phyloP scores from a whole-genome alignment of 2,797 vertebrate genomes.

The Ficedula albicollis region DNA sequence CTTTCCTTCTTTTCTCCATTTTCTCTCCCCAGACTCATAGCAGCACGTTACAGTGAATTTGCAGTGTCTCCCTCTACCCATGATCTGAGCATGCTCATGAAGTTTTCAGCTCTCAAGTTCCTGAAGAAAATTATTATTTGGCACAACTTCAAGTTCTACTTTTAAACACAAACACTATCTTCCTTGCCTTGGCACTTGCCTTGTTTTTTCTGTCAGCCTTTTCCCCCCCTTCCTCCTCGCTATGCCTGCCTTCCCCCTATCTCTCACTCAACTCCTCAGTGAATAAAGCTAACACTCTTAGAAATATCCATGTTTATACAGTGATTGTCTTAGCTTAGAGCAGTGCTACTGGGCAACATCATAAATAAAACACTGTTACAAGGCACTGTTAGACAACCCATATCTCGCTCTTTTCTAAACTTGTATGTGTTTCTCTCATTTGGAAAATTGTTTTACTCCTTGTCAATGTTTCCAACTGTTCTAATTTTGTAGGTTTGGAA shows the following conservation, averaged over 20 bases:
- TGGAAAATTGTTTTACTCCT: background rate
- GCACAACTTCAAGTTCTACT: constrained; percentile 12
- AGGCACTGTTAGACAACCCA: background rate
- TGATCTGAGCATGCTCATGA: background rate
- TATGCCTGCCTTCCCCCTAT: background rate
- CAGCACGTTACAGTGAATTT: background rate
- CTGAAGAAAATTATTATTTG: constrained; percentile 49
- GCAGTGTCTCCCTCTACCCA: background rate
- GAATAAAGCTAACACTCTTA: background rate
- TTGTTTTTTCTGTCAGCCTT: constrained; percentile 55
- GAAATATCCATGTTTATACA: background rate
- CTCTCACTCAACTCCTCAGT: background rate
- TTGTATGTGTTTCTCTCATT: background rate
- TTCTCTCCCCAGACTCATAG: background rate
- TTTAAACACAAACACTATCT: constrained; percentile 54
- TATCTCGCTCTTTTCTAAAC: background rate
- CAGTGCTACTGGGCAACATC: background rate
- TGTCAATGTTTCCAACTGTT: background rate
- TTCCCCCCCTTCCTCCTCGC: background rate
- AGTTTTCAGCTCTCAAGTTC: constrained; percentile 19
- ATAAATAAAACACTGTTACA: constrained; percentile 11
- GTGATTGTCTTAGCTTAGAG: background rate
- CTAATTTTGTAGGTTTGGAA: background rate
- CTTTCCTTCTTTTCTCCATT: background rate
- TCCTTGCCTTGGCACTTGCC: constrained; percentile 16